These are phyloP conservation scores for Setipinna tenuifilis DNA, from an alignment of 2,797 vertebrate genomes.

Conservation along the genomic window DNA sequence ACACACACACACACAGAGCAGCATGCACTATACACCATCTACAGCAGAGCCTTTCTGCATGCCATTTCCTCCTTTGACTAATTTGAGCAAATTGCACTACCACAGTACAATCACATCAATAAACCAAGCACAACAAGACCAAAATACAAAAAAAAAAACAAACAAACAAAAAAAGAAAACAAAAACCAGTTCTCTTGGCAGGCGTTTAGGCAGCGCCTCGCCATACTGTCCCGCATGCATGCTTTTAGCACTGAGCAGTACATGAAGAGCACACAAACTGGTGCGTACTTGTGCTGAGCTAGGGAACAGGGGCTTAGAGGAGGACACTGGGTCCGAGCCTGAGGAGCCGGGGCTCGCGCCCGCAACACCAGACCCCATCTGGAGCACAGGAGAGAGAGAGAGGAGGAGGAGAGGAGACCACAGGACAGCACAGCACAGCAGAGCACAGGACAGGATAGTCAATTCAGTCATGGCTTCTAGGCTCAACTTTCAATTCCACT, in stretches of 20 bases:
- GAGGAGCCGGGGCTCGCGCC: slow-evolving; percentile 92
- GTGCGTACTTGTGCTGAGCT: slow-evolving; percentile 97
- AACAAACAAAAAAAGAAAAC: neutral
- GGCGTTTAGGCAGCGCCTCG: too few relatives aligned
- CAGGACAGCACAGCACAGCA: too few relatives aligned
- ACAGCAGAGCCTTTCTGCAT: neutral
- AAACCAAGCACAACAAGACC: neutral
- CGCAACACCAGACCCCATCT: slow-evolving; percentile 98
- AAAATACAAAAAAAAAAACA: too few relatives aligned
- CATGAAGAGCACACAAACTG: slow-evolving; percentile 76
- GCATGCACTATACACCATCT: neutral
- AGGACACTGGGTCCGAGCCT: slow-evolving; percentile 94
- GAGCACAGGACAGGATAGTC: too few relatives aligned
- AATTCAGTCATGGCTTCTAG: too few relatives aligned
- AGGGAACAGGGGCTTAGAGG: slow-evolving; percentile 96
- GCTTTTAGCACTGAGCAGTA: slow-evolving; percentile 62
- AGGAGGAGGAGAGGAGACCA: slow-evolving; percentile 84
- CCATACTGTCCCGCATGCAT: slow-evolving; percentile 19
- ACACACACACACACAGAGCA: neutral
- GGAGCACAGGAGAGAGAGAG: slow-evolving; percentile 86
- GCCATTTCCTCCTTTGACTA: neutral
- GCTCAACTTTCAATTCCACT: too few relatives aligned
- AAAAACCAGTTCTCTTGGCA: neutral
- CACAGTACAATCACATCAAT: neutral
- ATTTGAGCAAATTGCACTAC: neutral